Base-by-base conservation (phyloP, 1,140 invertebrate genomes). In the Heliconius eleuchia region DNA sequence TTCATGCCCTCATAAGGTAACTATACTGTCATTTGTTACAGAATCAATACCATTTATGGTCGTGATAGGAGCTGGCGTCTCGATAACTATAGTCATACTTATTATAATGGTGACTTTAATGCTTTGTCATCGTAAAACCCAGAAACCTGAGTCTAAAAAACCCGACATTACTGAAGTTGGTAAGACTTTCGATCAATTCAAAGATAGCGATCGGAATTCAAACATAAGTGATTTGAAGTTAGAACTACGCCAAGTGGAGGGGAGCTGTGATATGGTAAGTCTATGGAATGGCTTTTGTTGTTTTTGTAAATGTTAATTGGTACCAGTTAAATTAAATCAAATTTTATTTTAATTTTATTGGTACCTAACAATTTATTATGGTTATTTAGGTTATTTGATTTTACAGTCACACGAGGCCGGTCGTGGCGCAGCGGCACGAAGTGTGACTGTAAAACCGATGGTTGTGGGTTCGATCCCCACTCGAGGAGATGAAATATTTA, bases 141-240 rank as follows among this genome's bases (percentile, higher is more conserved):
- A 89, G 55, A 89, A 87, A 57, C 81, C 82, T 0, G 89, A 93
- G 19, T 87, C 87, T 0, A 93, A 93, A 81, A 93, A 93, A 79
- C 91, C 92, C 11, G 91, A 94, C 46, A 86, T 94, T 13, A 89
- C 91, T 3, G 86, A 91, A 39, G 71, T 92, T 73, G 85, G 87
- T 3, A 92, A 93, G 81, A 87, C 79, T 37, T 88, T 86, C 6
- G 89, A 91, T 39, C 86, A 85, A 42, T 93, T 85, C 55, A 94
- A 92, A 71, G 91, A 94, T 71, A 90, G 88, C 71, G 92, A 94
- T 77, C 83, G 90, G 46, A 89, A 83, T 76, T 92, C 91, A 0
- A 91, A 92, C 76, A 92, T 94, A 5, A 94, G 92, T 74, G 91
- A 94, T 79, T 80, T 94, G 77, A 94, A 94, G 72, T 78, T 94